Base-by-base conservation (phyloP, 2,888 invertebrate genomes). In the Dasysyrphus albostriatus region DNA sequence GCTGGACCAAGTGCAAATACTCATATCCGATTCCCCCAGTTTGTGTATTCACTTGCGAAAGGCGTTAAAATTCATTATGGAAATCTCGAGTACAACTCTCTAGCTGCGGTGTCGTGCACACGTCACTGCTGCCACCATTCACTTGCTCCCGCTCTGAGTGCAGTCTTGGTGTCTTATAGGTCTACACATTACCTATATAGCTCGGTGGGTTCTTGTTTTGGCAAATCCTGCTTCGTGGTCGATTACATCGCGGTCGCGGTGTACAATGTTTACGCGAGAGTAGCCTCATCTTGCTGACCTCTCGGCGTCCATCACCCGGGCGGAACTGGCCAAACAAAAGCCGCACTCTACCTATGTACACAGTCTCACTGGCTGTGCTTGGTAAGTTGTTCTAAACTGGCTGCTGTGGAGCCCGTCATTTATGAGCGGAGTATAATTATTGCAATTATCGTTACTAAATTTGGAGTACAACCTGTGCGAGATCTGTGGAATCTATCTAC, bases 61-160 rank as follows among this genome's bases (percentile, higher is more conserved):
- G 87, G 87, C 87, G 87, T 87, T 87, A 83, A 87, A 87, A 87
- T 87, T 87, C 87, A 87, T 87, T 83, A 87, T 83, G 83, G 87
- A 79, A 74, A 79, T 83, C 78, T 87, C 72, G 83, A 75, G 75
- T 87, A 81, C 65, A 73, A 63, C 78, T 65, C 82, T 51, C 49
- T 59, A 42, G 61, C 8, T 49, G 12, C 49, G 14, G 49, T 65
- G 39, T 58, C 58, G 63, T 58, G 63, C 56, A 16, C 59, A 59
- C 82, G 77, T 77, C 76, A 76, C 72, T 49, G 16, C 32, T 24
- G 69, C 76, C 63, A 76, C 81, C 85, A 82, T 82, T 87, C 87
- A 87, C 87, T 87, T 82, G 82, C 56, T 74, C 49, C 29, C 42
- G 51, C 32, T 67, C n/a, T 49, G 12, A 47, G 72, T 58, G 14